Base-by-base conservation (phyloP, 2,113 vertebrate species). In the Brienomyrus brachyistius region DNA sequence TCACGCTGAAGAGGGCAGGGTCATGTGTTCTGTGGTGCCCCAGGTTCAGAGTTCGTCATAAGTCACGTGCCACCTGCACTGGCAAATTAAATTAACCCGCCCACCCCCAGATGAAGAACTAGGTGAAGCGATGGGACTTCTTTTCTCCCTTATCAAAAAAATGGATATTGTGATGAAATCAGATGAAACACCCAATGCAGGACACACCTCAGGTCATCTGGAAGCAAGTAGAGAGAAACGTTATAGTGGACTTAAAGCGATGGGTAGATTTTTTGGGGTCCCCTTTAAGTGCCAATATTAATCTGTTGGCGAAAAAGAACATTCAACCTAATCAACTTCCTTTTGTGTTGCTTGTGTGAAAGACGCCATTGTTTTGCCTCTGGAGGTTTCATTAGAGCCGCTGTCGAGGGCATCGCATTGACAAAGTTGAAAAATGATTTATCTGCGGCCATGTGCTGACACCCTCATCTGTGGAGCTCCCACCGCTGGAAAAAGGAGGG, bases 311-410 rank as follows among this genome's bases (percentile, higher is more conserved):
- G 1, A 88, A 62, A 88, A 87, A 56, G 15, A 27, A 54, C 50
- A 40, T 40, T 21, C 54, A 45, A 88, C n/a, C 35, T 66, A 66
- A 88, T 66, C 87, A 43, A 66, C 35, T 62, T 66, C 40, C 87
- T 51, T 62, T 40, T 87, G 86, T 59, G 86, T 35, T 40, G 56
- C 89, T 90, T 91, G 91, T 91, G 89, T 90, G 74, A 52, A 91
- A 93, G 94, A 93, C 93, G 94, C 94, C 94, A 95, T 95, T 96
- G 94, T 96, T 96, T 96, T 93, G 94, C 95, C 95, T 94, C 95
- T 95, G 95, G 95, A 95, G 95, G 94, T 96, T 96, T 96, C 95
- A 96, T 96, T 96, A 96, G 95, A 93, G 94, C 31, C 94, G 92
- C 93, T 94, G 94, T 95, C 93, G 54, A 88, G 54, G 50, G 56